Evolutionary conservation across 2,113 vertebrate genomes (phyloP), one percentile per base, ranked within the genome.

Genomic region (Crypturellus undulatus): DNA sequence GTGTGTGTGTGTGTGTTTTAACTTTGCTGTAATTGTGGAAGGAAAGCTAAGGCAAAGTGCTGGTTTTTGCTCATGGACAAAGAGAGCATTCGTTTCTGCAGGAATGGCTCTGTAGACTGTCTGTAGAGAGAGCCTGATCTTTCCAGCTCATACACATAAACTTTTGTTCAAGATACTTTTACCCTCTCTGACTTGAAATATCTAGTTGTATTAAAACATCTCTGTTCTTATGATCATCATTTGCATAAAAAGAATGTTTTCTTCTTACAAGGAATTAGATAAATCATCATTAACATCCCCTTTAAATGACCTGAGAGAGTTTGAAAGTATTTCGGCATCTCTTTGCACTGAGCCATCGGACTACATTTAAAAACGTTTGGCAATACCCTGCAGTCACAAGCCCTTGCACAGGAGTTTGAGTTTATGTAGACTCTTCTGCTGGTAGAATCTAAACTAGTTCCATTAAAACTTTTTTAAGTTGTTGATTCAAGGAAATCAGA

Each of bases 261-360:
- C 9, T 58, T 75, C 64, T 87, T 79, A 24, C 8, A 30, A 36
- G 22, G 76, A 85, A 85, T 95, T 95, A 90, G 85, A 70, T 68
- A 75, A 65, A 88, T 92, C 76, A 79, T 88, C 73, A 86, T 96
- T 93, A 92, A 90, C 79, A 86, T 81, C 77, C 34, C 8, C 77
- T 88, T 88, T 94, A 92, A 97, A 87, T 95, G 38, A 82, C 84
- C 76, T 52, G 36, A 54, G 83, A 58, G 10, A 49, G 49, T 49
- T 47, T 47, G 45, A 76, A 88, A 72, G 47, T 93, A 43, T 71
- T 34, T 91, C 47, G 51, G 69, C 76, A 83, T 95, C 25, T 56
- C 38, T 91, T 68, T 51, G 1, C 9, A 9, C 49, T 89, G 76
- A 95, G 32, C 9, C 3, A 1, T 54, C 2, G 11, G 54, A 86